Conservation (phyloP, 53 echinoderm and acorn worm species). For the Astropecten irregularis region DNA sequence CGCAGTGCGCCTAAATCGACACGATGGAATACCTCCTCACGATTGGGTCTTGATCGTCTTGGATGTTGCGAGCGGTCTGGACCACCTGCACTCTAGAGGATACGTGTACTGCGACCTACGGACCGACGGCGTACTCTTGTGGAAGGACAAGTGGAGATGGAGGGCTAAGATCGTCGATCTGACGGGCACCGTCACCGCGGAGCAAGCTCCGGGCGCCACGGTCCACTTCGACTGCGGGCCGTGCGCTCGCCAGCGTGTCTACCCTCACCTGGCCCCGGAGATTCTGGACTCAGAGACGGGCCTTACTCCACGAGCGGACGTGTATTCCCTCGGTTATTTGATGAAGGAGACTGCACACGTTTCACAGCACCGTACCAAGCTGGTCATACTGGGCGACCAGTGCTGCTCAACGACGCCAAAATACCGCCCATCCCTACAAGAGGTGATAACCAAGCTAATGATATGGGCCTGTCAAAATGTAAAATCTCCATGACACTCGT, state of each 20-base stretch:
- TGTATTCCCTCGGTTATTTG: not conserved
- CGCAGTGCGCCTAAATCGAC: not conserved
- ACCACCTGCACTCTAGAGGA: not conserved
- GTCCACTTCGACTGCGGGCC: not conserved
- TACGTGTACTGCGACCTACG: not conserved
- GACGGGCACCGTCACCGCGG: not conserved
- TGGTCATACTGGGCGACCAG: not conserved
- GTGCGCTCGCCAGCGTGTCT: not conserved
- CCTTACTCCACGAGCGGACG: not conserved
- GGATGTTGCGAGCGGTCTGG: not conserved
- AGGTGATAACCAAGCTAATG: not conserved
- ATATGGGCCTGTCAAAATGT: constrained; percentile 5
- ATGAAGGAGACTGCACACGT: not conserved
- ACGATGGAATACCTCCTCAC: not conserved
- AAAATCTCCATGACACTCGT: too few species aligned
- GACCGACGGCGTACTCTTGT: not conserved
- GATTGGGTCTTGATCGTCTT: not conserved
- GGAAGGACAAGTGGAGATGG: not conserved
- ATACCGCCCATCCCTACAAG: not conserved
- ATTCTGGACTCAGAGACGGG: not conserved
- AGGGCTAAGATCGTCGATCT: not conserved
- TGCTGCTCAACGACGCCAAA: not conserved
- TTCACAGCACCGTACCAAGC: not conserved
- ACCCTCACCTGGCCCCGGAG: not conserved
- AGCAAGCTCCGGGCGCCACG: not conserved